Conservation (phyloP, 1,140 invertebrate genomes). For the Temnothorax curvispinosus region DNA sequence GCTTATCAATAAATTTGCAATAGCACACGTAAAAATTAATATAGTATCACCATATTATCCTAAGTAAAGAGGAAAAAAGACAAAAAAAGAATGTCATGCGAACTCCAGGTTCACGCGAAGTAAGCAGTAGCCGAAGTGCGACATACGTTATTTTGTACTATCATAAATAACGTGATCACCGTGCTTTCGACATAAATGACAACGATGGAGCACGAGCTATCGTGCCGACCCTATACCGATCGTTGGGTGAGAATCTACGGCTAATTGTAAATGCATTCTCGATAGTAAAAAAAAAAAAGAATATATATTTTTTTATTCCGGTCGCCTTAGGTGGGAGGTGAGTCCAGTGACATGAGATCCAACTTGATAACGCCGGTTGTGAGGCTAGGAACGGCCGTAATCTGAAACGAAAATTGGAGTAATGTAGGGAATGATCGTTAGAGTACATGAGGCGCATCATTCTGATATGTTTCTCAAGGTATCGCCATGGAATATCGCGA, state of each 20-base stretch:
- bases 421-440: not conserved
- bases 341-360: conserved; percentile 39
- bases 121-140: conserved; percentile 38
- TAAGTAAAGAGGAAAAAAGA: not conserved
- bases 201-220: conserved; percentile 38
- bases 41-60: conserved; percentile 16
- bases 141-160: conserved; percentile 33
- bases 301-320: conserved; percentile 36
- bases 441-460: not conserved
- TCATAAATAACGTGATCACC: conserved; percentile 46
- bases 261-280: conserved; percentile 68
- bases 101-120: conserved; percentile 17
- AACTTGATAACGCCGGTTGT: conserved; percentile 21
- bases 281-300: conserved; percentile 55
- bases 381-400: conserved; percentile 32
- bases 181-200: conserved; percentile 34
- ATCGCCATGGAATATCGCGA: not conserved
- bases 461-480: not conserved
- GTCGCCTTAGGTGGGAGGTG: conserved; percentile 18
- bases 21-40: conserved; percentile 21
- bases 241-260: conserved; percentile 35
- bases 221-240: conserved; percentile 46
- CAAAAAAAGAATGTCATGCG: conserved; percentile 5
- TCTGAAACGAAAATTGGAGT: conserved; percentile 22
- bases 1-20: conserved; percentile 5